Percentiles rank a stretch among this genome's conserved stretches.
Conservation (phyloP, 2,797 vertebrate species). For the Gymnoscopelus microlampas region DNA sequence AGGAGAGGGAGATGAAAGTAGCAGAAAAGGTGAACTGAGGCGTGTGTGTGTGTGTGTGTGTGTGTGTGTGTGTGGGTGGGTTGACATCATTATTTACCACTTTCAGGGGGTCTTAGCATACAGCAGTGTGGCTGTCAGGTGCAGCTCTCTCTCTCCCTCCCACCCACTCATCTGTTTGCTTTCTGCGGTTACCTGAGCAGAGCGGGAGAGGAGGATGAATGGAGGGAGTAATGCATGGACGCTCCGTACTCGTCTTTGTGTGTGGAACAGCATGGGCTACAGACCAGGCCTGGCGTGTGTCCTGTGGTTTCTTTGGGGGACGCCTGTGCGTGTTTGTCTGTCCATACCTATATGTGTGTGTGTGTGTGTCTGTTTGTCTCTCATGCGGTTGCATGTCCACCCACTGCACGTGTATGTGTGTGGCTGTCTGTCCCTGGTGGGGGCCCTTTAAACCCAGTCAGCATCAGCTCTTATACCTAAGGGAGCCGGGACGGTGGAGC, state of each 20-base stretch:
- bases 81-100: constrained; percentile 65
- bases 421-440: constrained; percentile 42
- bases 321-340: constrained; percentile 55
- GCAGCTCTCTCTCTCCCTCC: constrained; percentile 20
- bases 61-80: constrained; percentile 46
- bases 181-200: constrained; percentile 59
- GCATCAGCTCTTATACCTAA: constrained; percentile 78
- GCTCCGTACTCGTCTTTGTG: constrained; percentile 59
- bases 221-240: constrained; percentile 43
- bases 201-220: constrained; percentile 53
- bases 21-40: constrained; percentile 42
- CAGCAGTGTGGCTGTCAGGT: constrained; percentile 69
- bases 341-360: constrained; percentile 20
- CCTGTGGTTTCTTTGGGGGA: constrained; percentile 68
- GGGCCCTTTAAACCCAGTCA: constrained; percentile 77
- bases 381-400: constrained; percentile 47
- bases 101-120: constrained; percentile 65
- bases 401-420: constrained; percentile 22
- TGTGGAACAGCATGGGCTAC: constrained; percentile 32
- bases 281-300: constrained; percentile 60
- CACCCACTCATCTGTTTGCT: constrained; percentile 68
- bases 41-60: constrained; percentile 14
- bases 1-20: constrained; percentile 52
- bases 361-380: constrained; percentile 58
- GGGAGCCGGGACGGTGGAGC: constrained; percentile 73